Percentiles rank a stretch among this genome's conserved stretches.
These are phyloP conservation scores for Mactra quadrangularis DNA, from an alignment of 1,140 invertebrate species.

Conservation along the genomic window DNA sequence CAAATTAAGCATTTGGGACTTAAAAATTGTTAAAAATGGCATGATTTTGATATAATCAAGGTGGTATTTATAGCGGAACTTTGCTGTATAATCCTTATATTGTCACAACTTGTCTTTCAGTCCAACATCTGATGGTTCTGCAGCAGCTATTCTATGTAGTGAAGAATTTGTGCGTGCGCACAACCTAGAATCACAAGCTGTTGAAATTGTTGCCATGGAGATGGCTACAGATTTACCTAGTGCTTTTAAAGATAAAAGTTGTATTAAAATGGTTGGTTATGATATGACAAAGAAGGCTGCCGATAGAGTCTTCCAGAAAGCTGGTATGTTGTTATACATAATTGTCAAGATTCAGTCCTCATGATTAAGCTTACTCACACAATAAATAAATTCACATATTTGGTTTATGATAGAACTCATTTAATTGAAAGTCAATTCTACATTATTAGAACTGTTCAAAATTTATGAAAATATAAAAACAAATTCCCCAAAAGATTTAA, in stretches of 20 bases:
- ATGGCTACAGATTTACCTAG: slow-evolving; percentile 96
- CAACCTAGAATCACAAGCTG: slow-evolving; percentile 91
- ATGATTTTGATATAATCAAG: too few species aligned
- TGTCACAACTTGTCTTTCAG: slow-evolving; percentile 77
- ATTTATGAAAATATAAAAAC: too few species aligned
- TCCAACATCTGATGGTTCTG: slow-evolving; percentile 98
- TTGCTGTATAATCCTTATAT: too few species aligned
- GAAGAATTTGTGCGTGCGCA: slow-evolving; percentile 95
- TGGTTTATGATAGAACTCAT: too few species aligned
- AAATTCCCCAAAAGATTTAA: too few species aligned
- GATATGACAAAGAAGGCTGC: slow-evolving; percentile 97
- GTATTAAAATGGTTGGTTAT: slow-evolving; percentile 96
- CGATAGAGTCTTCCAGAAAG: slow-evolving; percentile 91
- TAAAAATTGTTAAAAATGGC: too few species aligned
- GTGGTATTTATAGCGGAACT: too few species aligned
- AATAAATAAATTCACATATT: too few species aligned
- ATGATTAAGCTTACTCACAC: too few species aligned
- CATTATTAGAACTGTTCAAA: too few species aligned
- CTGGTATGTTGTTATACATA: slow-evolving; percentile 84
- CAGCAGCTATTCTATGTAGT: slow-evolving; percentile 94
- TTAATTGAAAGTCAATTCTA: too few species aligned
- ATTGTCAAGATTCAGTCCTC: background rate
- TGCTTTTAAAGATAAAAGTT: slow-evolving; percentile 93
- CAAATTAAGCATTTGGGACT: too few species aligned
- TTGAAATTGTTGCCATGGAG: slow-evolving; percentile 97